Conservation (phyloP, 2,113 vertebrate species). For the Zosterops lateralis region DNA sequence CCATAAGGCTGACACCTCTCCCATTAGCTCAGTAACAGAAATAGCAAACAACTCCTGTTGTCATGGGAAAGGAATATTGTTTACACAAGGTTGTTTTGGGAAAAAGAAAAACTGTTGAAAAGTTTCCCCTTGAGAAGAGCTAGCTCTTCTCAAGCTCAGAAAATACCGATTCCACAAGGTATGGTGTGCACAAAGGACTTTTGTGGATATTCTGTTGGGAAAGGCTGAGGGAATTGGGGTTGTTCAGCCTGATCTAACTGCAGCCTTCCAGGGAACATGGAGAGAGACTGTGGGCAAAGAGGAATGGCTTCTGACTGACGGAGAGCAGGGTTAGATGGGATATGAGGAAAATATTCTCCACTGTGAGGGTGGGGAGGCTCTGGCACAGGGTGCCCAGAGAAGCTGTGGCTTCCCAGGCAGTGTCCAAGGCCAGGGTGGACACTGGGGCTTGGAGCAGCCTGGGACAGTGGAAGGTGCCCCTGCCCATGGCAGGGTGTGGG, state of each 20-base stretch:
- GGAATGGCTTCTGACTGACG: background rate
- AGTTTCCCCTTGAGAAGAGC: no score
- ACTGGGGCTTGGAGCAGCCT: fast-evolving
- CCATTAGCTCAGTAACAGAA: no score
- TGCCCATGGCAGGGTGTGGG: background rate
- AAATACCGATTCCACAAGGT: no score
- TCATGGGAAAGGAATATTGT: no score
- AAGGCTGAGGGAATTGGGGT: background rate
- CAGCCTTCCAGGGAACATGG: background rate
- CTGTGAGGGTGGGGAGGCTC: background rate
- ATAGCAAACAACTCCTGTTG: no score
- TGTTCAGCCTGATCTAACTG: no score
- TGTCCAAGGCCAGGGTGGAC: background rate
- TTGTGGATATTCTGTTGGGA: fast-evolving
- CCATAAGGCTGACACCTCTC: no score
- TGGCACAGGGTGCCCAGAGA: background rate
- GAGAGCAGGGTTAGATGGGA: background rate
- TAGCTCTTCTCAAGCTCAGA: no score
- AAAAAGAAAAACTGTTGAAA: no score
- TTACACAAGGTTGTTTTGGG: no score
- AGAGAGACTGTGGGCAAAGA: background rate
- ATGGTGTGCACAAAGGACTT: background rate
- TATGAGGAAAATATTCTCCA: background rate
- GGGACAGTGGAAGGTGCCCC: background rate
- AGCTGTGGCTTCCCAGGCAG: background rate